phyloP scores from a whole-genome alignment of 2,113 vertebrate species.

The Anolis carolinensis region DNA sequence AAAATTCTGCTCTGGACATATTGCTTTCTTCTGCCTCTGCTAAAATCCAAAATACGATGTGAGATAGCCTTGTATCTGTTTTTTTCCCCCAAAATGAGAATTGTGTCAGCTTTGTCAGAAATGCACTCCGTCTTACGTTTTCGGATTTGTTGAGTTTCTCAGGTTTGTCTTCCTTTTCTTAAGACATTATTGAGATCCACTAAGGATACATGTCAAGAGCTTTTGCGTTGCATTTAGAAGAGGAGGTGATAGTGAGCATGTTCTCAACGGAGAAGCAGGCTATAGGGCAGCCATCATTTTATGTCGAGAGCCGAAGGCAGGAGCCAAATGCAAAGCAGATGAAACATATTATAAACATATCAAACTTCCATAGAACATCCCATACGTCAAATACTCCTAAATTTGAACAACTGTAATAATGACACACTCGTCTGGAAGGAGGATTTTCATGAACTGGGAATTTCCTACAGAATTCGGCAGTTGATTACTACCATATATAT shows the following conservation, averaged over 20 bases:
- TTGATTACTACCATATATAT: background rate
- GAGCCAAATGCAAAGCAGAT: background rate
- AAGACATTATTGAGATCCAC: background rate
- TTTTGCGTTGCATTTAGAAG: background rate
- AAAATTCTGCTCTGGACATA: too few species aligned
- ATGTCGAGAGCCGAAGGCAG: background rate
- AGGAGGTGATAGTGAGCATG: background rate
- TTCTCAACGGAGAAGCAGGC: background rate
- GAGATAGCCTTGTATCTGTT: background rate
- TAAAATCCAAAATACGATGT: background rate
- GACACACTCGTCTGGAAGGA: background rate
- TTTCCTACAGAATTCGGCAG: background rate
- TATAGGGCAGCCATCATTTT: background rate
- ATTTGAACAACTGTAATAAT: background rate
- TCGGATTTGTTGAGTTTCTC: background rate
- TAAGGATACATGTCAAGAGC: background rate
- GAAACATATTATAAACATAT: conserved; percentile 7
- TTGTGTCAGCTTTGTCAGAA: background rate
- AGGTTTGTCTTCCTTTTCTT: background rate
- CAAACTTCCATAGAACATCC: conserved; percentile 6
- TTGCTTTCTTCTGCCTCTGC: too few species aligned
- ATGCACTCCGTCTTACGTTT: background rate
- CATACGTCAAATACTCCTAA: conserved; percentile 12
- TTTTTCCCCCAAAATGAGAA: background rate
- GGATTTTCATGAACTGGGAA: background rate